Evolutionary conservation across 1,140 invertebrate species (phyloP), one percentile per base, ranked within the genome.

Genomic region (Trichonephila clavipes): DNA sequence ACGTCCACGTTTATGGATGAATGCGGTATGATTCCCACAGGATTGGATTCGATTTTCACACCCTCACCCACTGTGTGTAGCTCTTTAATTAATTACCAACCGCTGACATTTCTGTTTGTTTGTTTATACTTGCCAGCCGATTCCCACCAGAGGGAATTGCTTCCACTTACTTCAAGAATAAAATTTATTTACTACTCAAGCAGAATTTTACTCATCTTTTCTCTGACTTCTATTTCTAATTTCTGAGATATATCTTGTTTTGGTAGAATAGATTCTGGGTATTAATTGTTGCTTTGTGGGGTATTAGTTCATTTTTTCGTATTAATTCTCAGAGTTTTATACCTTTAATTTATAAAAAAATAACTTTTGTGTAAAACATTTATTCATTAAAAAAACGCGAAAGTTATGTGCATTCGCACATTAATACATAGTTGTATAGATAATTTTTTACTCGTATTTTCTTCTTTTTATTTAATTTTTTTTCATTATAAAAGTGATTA

Each of bases 71-170:
- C 21, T 69, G 62, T 88, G 62, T 88, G 72, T 24, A 24, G n/a
- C n/a, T 59, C 61, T 83, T 85, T 92, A 92, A 92, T 92, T 92
- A 92, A 92, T 92, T 92, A 92, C 82, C 77, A 64, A 81, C 59
- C 34, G 40, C 81, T 85, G 81, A 61, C 82, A 85, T 64, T 92
- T 92, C 21, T 85, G 59, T 81, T 92, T 92, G 81, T 83, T 85
- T 92, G 19, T 92, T 82, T 62, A 82, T 82, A 61, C 34, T 19
- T 66, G 4, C 51, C 62, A 12, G 40, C 62, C 14, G 21, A 89
- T 59, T 16, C 51, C 64, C 40, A 51, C 88, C 24, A 10, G 18
- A 24, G 88, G 40, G 88, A 89, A 89, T 89, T 89, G 69, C 19
- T 51, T 61, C 59, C 19, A 62, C 58, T 62, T 87, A 40, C 28